These are phyloP conservation scores for Halichondria panicea DNA, from an alignment of 37 sponge, comb jelly and placozoan genomes.

Conservation along the genomic window DNA sequence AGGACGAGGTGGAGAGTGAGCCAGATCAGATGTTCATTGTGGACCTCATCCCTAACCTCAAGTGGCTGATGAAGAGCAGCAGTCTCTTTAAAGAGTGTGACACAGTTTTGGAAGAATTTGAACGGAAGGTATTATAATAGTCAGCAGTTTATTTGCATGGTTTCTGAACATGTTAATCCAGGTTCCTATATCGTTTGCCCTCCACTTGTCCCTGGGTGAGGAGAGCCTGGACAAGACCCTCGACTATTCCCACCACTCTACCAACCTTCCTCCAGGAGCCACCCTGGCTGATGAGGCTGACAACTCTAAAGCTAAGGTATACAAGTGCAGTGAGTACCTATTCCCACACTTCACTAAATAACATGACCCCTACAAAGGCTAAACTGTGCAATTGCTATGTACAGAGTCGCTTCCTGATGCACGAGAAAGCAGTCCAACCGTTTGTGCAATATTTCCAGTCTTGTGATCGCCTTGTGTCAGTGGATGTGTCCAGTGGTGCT, in stretches of 20 bases:
- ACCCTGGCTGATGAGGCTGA: conserved; percentile 78
- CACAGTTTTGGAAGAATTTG: conserved; percentile 46
- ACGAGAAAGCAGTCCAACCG: conserved; percentile 43
- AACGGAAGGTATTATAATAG: conserved; percentile 49
- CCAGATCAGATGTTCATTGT: conserved; percentile 55
- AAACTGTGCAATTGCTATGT: no score
- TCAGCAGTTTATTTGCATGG: neutral
- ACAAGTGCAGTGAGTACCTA: neutral
- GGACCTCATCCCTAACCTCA: conserved; percentile 74
- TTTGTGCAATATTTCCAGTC: conserved; percentile 64
- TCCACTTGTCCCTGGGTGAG: conserved; percentile 55
- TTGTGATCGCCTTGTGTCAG: conserved; percentile 48
- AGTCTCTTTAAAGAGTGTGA: conserved; percentile 51
- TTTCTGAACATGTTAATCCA: neutral
- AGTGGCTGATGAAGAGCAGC: conserved; percentile 57
- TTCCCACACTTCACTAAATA: no score
- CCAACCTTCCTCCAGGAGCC: conserved; percentile 51
- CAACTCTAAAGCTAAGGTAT: conserved; percentile 55
- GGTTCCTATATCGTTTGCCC: conserved; percentile 34
- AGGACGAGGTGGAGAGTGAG: conserved; percentile 31
- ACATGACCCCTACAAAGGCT: no score
- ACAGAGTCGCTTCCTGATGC: conserved; percentile 62
- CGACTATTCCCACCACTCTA: conserved; percentile 60
- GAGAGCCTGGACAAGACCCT: conserved; percentile 61
- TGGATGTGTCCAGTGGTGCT: conserved; percentile 76